These are phyloP conservation scores for Oscheius sp. DNA, from an alignment of 2,888 invertebrate species.

Conservation along the genomic window DNA sequence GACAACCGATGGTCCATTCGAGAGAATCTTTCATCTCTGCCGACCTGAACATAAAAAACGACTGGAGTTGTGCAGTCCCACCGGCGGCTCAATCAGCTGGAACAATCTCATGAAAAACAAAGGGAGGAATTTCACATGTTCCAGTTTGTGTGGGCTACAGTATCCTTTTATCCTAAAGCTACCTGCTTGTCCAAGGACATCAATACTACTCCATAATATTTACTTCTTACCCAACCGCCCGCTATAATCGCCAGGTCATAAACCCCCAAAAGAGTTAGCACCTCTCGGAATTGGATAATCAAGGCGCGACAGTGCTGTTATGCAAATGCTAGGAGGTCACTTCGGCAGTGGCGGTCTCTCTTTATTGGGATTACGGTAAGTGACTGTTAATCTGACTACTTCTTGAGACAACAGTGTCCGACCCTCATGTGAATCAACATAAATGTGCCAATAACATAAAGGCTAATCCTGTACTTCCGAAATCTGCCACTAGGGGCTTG, in stretches of 20 bases:
- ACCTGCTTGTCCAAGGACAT: no score
- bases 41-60: slow-evolving; percentile 4
- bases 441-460: not conserved
- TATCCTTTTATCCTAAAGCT: not conserved
- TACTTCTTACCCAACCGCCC: not conserved
- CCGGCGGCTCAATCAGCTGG: not conserved
- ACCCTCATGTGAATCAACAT: not conserved
- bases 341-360: not conserved
- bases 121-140: no score
- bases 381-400: slow-evolving; percentile 15
- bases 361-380: slow-evolving; percentile 22
- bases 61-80: not conserved
- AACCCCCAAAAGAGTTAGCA: not conserved
- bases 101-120: not conserved
- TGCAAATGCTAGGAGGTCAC: slow-evolving; percentile 22
- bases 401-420: not conserved
- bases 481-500: no score
- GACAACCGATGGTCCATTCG: no score
- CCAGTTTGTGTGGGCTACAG: not conserved
- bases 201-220: not conserved
- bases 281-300: not conserved
- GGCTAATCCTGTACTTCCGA: not conserved
- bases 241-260: not conserved
- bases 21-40: slow-evolving; percentile 9
- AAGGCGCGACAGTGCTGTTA: not conserved